Evolutionary conservation across 2,113 vertebrate species (phyloP), one percentile per base, ranked within the genome.

Genomic region (Telmatochromis sp.): DNA sequence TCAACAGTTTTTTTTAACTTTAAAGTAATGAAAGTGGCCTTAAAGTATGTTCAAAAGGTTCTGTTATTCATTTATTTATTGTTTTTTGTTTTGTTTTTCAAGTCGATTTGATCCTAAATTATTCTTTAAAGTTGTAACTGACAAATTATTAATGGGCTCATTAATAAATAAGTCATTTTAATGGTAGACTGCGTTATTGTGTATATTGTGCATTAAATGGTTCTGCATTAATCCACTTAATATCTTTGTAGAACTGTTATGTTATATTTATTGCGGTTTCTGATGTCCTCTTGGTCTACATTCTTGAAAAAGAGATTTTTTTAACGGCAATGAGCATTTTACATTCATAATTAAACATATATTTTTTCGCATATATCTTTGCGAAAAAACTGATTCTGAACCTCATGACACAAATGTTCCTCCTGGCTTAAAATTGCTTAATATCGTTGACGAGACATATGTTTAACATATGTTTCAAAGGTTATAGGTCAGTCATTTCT

Each of bases 281-380:
- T 63, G 58, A 0, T 33, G 58, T 63, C 28, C 15, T 63, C 4
- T 63, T 63, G 9, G 58, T 19, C 58, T 63, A 35, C 58, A 63
- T 63, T 63, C 5, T 63, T 33, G 9, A 63, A 63, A 63, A 33
- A 33, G 9, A 19, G 15, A 33, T n/a, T 63, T 63, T 6, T 63
- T 4, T 63, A 4, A 35, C 0, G 28, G 0, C 58, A 63, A 7
- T 35, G 17, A 63, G 0, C 28, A n/a, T 63, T 63, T 63, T 35
- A 63, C 58, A 63, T 4, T 63, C 31, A 35, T 63, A 19, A 63
- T 2, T 11, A 63, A 35, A 63, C 5, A 35, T 63, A 60, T 60
- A 35, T 19, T 15, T 42, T 13, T 13, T 42, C 3, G 12, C 12
- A 42, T 13, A 13, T 6, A 13, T 6, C 28, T 63, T 19, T 33